A percentile compares a stretch with the other conserved stretches of the same genome.
These are phyloP conservation scores for Istiophorus platypterus DNA, from an alignment of 2,113 vertebrate species.

Conservation along the genomic window DNA sequence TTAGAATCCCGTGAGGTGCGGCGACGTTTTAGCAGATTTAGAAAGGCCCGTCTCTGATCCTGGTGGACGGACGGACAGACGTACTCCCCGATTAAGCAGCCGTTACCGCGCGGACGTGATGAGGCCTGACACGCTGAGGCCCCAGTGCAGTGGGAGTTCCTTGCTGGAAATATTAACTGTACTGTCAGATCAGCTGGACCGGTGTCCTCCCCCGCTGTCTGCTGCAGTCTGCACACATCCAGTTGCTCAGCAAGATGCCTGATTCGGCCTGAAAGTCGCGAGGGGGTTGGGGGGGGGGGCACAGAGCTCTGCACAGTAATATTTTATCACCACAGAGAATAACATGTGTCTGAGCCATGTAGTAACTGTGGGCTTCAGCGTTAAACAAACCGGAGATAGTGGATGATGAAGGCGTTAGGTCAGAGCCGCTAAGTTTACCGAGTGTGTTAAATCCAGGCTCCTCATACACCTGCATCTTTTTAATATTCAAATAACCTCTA, in stretches of 20 bases:
- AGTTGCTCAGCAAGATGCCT: constrained; percentile 17
- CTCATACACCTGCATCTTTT: too few relatives aligned
- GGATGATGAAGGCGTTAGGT: too few relatives aligned
- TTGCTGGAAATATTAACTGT: constrained; percentile 36
- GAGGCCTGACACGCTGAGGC: background rate
- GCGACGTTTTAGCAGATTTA: background rate
- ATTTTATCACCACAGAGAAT: background rate
- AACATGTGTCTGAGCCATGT: background rate
- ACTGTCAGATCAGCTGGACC: constrained; percentile 19
- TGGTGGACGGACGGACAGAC: background rate
- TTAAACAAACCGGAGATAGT: too few relatives aligned
- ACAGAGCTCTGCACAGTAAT: background rate
- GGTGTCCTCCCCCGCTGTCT: constrained; percentile 14
- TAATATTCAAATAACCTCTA: too few relatives aligned
- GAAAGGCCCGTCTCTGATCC: background rate
- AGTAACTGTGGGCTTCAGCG: background rate
- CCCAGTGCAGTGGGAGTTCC: constrained; percentile 11
- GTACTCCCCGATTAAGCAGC: background rate
- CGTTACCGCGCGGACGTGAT: constrained; percentile 25
- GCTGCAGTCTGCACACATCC: constrained; percentile 5
- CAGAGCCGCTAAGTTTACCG: too few relatives aligned
- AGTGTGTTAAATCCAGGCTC: too few relatives aligned
- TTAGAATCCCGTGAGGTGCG: background rate
- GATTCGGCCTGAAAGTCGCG: constrained; percentile 5
- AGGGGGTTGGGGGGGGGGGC: background rate